Conservation (phyloP, 2,888 invertebrate species). For the Amphimallon solstitiale region DNA sequence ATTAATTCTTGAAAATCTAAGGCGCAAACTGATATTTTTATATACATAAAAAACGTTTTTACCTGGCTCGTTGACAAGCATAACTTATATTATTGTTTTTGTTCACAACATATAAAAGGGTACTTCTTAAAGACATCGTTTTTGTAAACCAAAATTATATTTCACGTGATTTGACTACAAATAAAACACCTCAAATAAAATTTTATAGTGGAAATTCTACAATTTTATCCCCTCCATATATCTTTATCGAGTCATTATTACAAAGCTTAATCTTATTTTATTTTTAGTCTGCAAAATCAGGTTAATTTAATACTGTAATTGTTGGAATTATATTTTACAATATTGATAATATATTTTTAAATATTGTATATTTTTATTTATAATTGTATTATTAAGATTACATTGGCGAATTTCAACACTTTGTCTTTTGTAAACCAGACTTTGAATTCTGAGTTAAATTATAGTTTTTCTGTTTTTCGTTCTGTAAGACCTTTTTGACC, state of each 20-base stretch:
- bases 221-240: background rate
- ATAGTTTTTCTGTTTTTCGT: slow-evolving; percentile 14
- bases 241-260: background rate
- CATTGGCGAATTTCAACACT: no score
- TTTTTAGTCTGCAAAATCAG: no score
- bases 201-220: background rate
- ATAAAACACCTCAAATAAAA: background rate
- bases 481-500: slow-evolving; percentile 25
- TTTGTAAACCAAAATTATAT: background rate
- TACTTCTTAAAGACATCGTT: slow-evolving; percentile 47
- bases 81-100: slow-evolving; percentile 40
- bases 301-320: no score
- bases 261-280: background rate
- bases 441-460: background rate
- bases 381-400: background rate
- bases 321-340: no score
- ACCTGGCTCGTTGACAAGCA: slow-evolving; percentile 46
- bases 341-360: no score
- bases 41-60: background rate
- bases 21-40: no score
- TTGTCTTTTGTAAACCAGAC: slow-evolving; percentile 13
- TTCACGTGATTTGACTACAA: background rate
- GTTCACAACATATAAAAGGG: slow-evolving; percentile 42
- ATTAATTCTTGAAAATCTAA: no score
- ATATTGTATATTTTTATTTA: background rate